These are phyloP conservation scores for Apistogramma diplotaenia DNA, from an alignment of 2,113 vertebrate species.

Conservation along the genomic window DNA sequence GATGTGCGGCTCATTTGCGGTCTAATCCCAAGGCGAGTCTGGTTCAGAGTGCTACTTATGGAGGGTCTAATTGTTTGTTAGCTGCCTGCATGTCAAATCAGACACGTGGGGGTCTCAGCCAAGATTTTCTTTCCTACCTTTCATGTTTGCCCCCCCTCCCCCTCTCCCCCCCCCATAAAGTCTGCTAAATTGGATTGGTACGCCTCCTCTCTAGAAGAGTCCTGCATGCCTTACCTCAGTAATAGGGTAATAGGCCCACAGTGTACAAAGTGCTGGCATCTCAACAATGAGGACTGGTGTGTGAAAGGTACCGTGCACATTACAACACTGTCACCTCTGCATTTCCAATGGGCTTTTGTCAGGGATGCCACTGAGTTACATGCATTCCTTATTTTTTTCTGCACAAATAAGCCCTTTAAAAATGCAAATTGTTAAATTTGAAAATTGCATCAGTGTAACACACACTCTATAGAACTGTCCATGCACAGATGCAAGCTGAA, in stretches of 20 bases:
- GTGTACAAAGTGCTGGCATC: constrained; percentile 62
- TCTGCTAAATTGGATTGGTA: constrained; percentile 73
- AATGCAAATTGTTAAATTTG: constrained; percentile 11
- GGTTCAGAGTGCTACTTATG: constrained; percentile 65
- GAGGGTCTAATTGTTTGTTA: constrained; percentile 74
- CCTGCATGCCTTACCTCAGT: constrained; percentile 63
- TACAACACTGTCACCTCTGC: constrained; percentile 52
- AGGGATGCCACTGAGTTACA: constrained; percentile 3
- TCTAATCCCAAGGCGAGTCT: constrained; percentile 63
- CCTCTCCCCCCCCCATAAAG: constrained; percentile 16
- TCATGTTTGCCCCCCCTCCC: constrained; percentile 42
- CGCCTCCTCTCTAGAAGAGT: constrained; percentile 58
- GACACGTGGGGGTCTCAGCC: constrained; percentile 59
- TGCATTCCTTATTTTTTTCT: background rate
- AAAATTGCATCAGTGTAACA: background rate
- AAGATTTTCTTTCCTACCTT: constrained; percentile 66
- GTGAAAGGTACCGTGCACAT: constrained; percentile 43
- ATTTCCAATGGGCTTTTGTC: constrained; percentile 29
- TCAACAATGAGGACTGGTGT: constrained; percentile 40
- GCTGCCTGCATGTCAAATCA: constrained; percentile 66
- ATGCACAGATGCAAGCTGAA: background rate
- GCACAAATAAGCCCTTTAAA: constrained; percentile 28
- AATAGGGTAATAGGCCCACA: constrained; percentile 61
- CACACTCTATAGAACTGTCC: background rate
- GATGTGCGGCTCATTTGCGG: constrained; percentile 65